Evolutionary conservation across 35 echinoderm and acorn worm species (phyloP).

Genomic region (Amphiura filiformis): DNA sequence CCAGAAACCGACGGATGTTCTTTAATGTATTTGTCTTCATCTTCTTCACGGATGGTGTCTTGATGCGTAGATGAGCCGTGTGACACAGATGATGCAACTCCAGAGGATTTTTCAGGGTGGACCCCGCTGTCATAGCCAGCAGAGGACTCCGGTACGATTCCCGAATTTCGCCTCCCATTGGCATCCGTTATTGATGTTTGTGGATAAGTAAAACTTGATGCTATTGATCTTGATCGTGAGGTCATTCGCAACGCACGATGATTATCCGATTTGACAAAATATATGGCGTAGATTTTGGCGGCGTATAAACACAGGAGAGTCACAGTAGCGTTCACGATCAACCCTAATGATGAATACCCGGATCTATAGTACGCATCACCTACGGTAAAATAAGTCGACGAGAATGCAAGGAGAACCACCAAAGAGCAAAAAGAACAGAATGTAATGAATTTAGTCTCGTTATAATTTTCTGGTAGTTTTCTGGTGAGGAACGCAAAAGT

Average conservation of each 20-base stretch:
- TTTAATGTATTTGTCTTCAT: too few species aligned
- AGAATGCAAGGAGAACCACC: conserved; percentile 75
- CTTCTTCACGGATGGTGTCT: too few species aligned
- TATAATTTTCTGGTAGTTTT: conserved; percentile 96
- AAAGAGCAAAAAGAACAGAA: conserved; percentile 87
- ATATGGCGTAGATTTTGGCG: conserved; percentile 90
- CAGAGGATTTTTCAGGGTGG: background rate
- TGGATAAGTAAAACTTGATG: background rate
- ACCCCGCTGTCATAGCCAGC: background rate
- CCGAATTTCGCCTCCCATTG: background rate
- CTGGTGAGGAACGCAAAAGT: conserved; percentile 87
- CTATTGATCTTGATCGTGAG: background rate
- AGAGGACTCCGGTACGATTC: background rate
- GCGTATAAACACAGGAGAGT: conserved; percentile 83
- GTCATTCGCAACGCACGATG: background rate
- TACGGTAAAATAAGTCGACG: conserved; percentile 80
- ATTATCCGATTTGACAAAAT: conserved; percentile 53
- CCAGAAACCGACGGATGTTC: too few species aligned
- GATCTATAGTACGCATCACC: conserved; percentile 68
- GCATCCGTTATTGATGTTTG: background rate
- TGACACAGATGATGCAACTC: background rate
- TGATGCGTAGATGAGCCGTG: too few species aligned
- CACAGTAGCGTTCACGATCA: conserved; percentile 91
- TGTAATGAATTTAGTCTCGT: conserved; percentile 92
- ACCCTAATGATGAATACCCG: conserved; percentile 55